Percentiles rank a stretch among this genome's conserved stretches.
These are phyloP conservation scores for Tauraco erythrolophus DNA, from an alignment of 2,113 vertebrate species.

Conservation along the genomic window DNA sequence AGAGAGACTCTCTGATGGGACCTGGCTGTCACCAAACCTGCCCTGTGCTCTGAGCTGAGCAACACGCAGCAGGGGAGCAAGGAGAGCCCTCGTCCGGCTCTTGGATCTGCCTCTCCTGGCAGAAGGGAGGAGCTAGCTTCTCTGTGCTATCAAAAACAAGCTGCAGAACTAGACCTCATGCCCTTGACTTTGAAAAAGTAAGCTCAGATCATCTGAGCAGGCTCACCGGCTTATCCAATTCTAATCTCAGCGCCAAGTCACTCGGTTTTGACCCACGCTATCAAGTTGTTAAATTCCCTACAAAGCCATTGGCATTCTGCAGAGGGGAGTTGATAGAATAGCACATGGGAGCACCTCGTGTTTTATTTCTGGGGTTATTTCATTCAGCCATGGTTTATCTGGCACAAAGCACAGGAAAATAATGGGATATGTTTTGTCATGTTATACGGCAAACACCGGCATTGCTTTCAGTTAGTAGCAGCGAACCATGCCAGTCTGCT, in stretches of 20 bases:
- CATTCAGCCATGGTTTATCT: neutral
- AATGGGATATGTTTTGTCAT: neutral
- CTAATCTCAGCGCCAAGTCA: neutral
- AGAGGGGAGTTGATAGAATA: neutral
- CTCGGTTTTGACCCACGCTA: neutral
- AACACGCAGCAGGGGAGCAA: neutral
- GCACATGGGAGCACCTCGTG: neutral
- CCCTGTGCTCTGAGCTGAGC: neutral
- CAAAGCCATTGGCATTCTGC: neutral
- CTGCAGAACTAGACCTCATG: neutral
- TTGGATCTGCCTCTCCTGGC: neutral
- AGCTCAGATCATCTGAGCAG: neutral
- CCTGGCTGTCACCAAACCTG: neutral
- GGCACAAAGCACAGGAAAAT: neutral
- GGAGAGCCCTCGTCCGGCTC: fast-evolving
- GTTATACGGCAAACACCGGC: neutral
- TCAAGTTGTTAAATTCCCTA: neutral
- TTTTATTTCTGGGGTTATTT: neutral
- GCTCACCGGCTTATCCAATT: conserved; percentile 1
- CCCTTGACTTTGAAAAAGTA: neutral
- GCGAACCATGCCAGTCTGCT: neutral
- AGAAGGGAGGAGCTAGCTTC: neutral
- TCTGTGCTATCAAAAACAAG: neutral
- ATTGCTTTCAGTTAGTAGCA: neutral
- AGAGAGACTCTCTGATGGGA: neutral